These are phyloP conservation scores for Monopis laevigella DNA, from an alignment of 2,888 invertebrate species.

Conservation along the genomic window DNA sequence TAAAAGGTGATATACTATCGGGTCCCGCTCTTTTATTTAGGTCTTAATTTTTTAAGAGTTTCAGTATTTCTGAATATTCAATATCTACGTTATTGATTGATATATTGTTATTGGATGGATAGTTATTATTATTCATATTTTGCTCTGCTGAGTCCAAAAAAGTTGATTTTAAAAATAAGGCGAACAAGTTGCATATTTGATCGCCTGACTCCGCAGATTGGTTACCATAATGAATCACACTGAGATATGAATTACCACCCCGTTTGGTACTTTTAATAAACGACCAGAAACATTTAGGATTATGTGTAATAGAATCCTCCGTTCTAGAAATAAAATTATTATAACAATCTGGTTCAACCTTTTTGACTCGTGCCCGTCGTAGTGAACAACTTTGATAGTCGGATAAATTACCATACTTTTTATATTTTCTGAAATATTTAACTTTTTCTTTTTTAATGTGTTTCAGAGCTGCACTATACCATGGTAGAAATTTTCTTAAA, in stretches of 20 bases:
- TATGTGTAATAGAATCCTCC: neutral
- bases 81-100: too few relatives aligned
- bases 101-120: too few relatives aligned
- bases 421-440: neutral
- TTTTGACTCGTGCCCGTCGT: neutral
- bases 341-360: neutral
- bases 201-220: neutral
- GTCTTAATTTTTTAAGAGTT: too few relatives aligned
- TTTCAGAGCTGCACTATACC: neutral
- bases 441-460: neutral
- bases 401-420: conserved; percentile 1
- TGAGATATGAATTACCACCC: too few relatives aligned
- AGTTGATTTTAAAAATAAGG: neutral
- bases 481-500: neutral
- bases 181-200: neutral
- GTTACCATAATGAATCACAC: neutral
- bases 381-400: neutral
- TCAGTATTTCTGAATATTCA: too few relatives aligned
- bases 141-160: too few relatives aligned
- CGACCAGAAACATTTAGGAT: neutral
- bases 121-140: too few relatives aligned
- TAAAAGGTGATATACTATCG: too few relatives aligned
- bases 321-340: neutral
- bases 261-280: neutral
- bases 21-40: too few relatives aligned